Evolutionary conservation across 2,888 invertebrate genomes (phyloP).

Genomic region (Apotomis turbidana): DNA sequence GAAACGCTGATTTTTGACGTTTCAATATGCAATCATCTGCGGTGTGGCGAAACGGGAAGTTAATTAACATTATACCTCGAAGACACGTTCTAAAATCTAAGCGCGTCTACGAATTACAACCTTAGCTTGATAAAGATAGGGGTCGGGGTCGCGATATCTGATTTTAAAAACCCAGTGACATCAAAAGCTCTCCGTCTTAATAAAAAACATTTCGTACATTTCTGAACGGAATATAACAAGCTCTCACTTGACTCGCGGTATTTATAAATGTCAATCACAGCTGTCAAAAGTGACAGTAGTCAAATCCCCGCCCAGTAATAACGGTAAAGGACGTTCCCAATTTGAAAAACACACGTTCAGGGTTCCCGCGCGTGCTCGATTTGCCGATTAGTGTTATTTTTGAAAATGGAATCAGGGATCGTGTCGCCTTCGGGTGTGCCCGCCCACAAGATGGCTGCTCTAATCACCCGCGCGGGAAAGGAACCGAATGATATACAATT

Average conservation of each 20-base stretch:
- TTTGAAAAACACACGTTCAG: constrained; percentile 81
- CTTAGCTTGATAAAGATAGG: constrained; percentile 47
- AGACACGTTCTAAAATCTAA: constrained; percentile 46
- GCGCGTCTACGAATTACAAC: constrained; percentile 49
- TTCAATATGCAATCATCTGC: constrained; percentile 81
- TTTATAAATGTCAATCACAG: constrained; percentile 81
- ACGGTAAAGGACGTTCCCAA: constrained; percentile 76
- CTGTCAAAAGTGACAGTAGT: constrained; percentile 82
- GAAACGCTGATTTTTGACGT: constrained; percentile 79
- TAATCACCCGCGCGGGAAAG: constrained; percentile 79
- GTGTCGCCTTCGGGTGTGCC: constrained; percentile 79
- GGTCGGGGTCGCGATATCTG: constrained; percentile 42
- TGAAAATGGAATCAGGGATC: constrained; percentile 81
- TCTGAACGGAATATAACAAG: constrained; percentile 67
- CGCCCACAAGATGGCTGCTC: constrained; percentile 83
- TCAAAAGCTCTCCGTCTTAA: constrained; percentile 66
- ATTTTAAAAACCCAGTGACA: constrained; percentile 53
- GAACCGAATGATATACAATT: constrained; percentile 82
- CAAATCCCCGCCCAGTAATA: constrained; percentile 78
- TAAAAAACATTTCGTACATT: constrained; percentile 68
- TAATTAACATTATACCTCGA: constrained; percentile 65
- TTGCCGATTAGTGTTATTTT: constrained; percentile 82
- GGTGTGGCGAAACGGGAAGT: constrained; percentile 57
- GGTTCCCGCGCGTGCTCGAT: constrained; percentile 78
- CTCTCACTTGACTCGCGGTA: constrained; percentile 76